Evolutionary conservation across 2,888 invertebrate species (phyloP).

Genomic region (Plemyria rubiginata): DNA sequence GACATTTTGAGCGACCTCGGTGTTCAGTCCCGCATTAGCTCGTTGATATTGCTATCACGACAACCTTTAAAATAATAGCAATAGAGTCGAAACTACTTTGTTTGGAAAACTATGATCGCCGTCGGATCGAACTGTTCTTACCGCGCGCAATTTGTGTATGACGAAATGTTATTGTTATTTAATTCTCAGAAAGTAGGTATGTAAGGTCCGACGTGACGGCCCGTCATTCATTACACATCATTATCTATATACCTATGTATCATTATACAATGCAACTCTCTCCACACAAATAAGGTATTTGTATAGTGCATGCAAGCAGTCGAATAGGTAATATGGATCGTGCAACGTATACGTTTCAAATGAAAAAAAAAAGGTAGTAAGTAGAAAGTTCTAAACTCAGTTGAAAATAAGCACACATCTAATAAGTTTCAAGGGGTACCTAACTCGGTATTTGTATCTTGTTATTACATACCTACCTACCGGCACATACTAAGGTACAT

Average conservation of each 20-base stretch:
- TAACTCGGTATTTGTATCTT: too few relatives aligned
- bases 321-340: conserved; percentile 10
- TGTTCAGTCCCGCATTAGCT: conserved; percentile 63
- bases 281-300: conserved; percentile 30
- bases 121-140: conserved; percentile 52
- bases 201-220: conserved; percentile 24
- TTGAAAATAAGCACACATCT: neutral
- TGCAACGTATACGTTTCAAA: conserved; percentile 15
- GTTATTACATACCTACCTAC: too few relatives aligned
- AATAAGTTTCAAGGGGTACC: too few relatives aligned
- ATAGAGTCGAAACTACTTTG: conserved; percentile 44
- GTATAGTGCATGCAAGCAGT: conserved; percentile 23
- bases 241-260: conserved; percentile 26
- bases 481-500: too few relatives aligned
- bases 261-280: conserved; percentile 27
- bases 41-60: conserved; percentile 44
- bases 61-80: conserved; percentile 44
- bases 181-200: conserved; percentile 28
- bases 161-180: conserved; percentile 53
- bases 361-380: conserved; percentile 24
- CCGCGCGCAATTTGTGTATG: conserved; percentile 67
- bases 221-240: conserved; percentile 35
- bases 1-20: conserved; percentile 78
- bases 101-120: conserved; percentile 35
- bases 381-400: neutral